Evolutionary conservation across 2,113 vertebrate genomes (phyloP), one percentile per base, ranked within the genome.

Genomic region (Tylochromis polylepis): DNA sequence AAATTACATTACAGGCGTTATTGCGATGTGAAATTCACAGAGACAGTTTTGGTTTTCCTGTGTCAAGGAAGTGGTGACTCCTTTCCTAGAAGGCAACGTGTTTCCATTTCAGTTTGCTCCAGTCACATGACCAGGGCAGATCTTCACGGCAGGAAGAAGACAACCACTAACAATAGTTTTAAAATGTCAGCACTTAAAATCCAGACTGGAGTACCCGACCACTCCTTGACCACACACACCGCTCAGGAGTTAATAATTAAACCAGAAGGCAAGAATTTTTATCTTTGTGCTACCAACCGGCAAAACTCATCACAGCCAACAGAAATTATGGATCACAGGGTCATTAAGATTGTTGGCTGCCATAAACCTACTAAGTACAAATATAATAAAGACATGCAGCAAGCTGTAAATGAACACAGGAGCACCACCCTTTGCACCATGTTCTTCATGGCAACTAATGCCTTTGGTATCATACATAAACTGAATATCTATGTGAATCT

Each of bases 191-290:
- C 72, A n/a, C 65, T 79, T 55, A 67, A 91, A 87, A 86, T 90
- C 55, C 67, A 91, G 84, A 94, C 75, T 62, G 84, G 65, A 87
- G 87, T 87, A 84, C 72, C 36, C 82, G 77, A 91, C 89, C 87
- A 59, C 87, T 84, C 81, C 72, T 57, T 82, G 62, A 56, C 36
- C 86, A 89, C 15, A 81, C 86, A 49, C 62, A 72, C 70, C 80
- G 34, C 78, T 60, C 49, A 22, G n/a, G 67, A 87, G 91, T 93
- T 92, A 96, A 96, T 96, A 18, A 97, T 96, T 97, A 96, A 96
- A 94, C 81, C 18, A 14, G 36, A 31, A 72, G 82, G 38, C 91
- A 92, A 95, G 93, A 87, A 90, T 1, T 27, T 94, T 90, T 94
- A 93, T 93, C 91, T 90, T 46, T 18, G 29, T 20, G 49, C 46